Evolutionary conservation across 2,113 vertebrate genomes (phyloP).

Genomic region (Zingel zingel): DNA sequence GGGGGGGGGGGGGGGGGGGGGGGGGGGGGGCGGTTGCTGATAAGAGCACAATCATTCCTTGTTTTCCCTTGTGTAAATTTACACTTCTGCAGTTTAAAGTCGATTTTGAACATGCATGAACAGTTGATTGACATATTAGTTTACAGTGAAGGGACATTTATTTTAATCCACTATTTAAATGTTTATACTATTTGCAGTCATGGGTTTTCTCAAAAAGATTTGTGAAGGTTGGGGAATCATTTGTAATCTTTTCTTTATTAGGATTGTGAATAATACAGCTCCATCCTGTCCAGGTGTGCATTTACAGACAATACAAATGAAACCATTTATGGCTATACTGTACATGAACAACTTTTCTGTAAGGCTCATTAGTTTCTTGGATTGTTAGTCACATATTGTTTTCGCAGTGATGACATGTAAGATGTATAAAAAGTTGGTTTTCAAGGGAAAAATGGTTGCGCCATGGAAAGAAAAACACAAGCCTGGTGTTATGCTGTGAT

Average conservation of each 20-base stretch:
- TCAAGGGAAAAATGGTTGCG: slow-evolving; percentile 10
- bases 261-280: not conserved
- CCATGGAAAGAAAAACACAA: slow-evolving; percentile 37
- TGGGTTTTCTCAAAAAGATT: not conserved
- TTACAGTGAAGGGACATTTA: not conserved
- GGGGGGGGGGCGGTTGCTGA: slow-evolving; percentile 60
- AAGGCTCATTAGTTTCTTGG: too few species aligned
- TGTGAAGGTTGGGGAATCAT: not conserved
- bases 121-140: not conserved
- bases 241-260: slow-evolving; percentile 10
- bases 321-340: not conserved
- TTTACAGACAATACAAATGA: slow-evolving; percentile 12
- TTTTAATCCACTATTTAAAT: not conserved
- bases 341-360: not conserved
- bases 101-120: not conserved
- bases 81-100: slow-evolving; percentile 40
- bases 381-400: not conserved
- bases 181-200: not conserved
- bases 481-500: slow-evolving; percentile 23
- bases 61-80: slow-evolving; percentile 62
- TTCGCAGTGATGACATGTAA: not conserved
- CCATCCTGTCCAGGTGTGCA: not conserved
- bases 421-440: not conserved
- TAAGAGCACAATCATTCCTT: slow-evolving; percentile 75
- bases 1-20: slow-evolving; percentile 45